Evolutionary conservation across 2,797 vertebrate species (phyloP), one percentile per base, ranked within the genome.

Genomic region (Mallotus villosus): DNA sequence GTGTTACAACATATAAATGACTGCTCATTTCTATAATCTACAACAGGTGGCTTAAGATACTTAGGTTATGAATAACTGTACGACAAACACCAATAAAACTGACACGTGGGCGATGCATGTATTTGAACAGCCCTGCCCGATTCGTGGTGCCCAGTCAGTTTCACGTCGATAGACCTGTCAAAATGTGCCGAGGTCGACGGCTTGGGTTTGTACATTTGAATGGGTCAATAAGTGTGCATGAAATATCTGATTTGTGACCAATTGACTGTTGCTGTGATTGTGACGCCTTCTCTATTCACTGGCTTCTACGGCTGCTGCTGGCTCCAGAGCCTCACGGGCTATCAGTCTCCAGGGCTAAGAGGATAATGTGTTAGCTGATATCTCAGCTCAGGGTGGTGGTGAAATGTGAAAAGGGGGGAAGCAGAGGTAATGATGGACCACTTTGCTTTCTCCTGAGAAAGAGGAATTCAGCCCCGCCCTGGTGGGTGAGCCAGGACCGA

Each of bases 291-390:
- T 84, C 86, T 80, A 83, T 83, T 88, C 82, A 75, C 80, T 81
- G 87, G 85, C 79, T 81, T 84, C 85, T 82, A 74, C 63, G 84
- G 85, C 86, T 83, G 81, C 84, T 85, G 69, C 86, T 93, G 91
- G 91, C 91, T 88, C 59, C 29, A 72, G 83, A 87, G 89, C 86
- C 90, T 90, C 66, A 0, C 85, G 85, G 84, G 87, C 90, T 90
- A 92, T 93, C 91, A 89, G 84, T 92, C 90, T 88, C 85, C 85
- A 68, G 84, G 83, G 81, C 90, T 93, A 92, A 93, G 93, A 93
- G 94, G 94, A 95, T 95, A 93, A 94, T 90, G 91, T 93, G 95
- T 94, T 95, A 96, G 32, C 81, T 92, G 95, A 96, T 95, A 94
- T 90, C 80, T 75, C 89, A 86, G 87, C 84, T 90, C 92, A 86